Percentiles rank a stretch among this genome's conserved stretches.
Conservation (phyloP, 1,140 invertebrate genomes). For the Drosophila lowei region DNA sequence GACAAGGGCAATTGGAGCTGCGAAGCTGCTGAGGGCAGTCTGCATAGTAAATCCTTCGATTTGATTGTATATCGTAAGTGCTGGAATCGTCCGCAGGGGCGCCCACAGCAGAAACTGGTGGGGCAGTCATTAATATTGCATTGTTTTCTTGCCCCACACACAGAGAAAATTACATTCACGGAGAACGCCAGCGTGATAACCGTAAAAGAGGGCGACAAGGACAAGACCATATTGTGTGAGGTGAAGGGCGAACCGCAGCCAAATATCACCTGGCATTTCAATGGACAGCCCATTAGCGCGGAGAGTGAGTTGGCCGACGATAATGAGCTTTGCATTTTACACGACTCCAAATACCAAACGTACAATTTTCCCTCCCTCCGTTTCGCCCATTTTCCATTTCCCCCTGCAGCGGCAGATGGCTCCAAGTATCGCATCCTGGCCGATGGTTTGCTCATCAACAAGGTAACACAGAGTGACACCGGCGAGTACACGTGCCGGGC, state of each 20-base stretch:
- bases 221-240: slow-evolving; percentile 83
- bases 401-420: slow-evolving; percentile 58
- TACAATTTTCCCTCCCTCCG: slow-evolving; percentile 12
- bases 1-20: slow-evolving; percentile 83
- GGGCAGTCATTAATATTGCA: slow-evolving; percentile 71
- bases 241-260: slow-evolving; percentile 84
- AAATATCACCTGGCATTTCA: slow-evolving; percentile 83
- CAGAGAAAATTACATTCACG: slow-evolving; percentile 84
- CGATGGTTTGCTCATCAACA: slow-evolving; percentile 84
- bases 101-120: slow-evolving; percentile 1
- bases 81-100: slow-evolving; percentile 14
- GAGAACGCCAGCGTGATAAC: slow-evolving; percentile 83
- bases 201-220: slow-evolving; percentile 83
- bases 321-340: slow-evolving; percentile 64
- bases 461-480: slow-evolving; percentile 84
- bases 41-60: slow-evolving; percentile 79
- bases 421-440: slow-evolving; percentile 82
- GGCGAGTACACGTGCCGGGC: slow-evolving; percentile 85
- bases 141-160: slow-evolving; percentile 47
- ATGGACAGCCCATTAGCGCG: slow-evolving; percentile 77
- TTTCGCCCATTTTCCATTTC: background rate
- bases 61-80: slow-evolving; percentile 83
- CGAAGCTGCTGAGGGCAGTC: slow-evolving; percentile 58
- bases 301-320: slow-evolving; percentile 63
- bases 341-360: background rate